Conservation (phyloP, 2,113 vertebrate genomes). For the Scartelaos histophorus region DNA sequence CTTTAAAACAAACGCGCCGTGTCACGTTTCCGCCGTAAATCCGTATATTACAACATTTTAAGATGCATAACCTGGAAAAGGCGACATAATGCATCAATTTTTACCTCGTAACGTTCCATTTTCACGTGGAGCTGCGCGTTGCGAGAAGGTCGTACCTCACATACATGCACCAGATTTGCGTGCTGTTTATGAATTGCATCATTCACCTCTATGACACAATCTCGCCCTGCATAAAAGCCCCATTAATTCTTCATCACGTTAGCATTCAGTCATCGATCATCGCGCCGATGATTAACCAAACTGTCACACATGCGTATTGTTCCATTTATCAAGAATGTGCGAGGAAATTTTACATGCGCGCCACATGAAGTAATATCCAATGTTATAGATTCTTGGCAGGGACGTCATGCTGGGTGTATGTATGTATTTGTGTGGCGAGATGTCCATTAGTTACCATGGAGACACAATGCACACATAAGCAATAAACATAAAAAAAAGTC, state of each 20-base stretch:
- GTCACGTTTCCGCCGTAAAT: neutral
- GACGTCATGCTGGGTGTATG: too few relatives aligned
- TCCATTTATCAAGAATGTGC: constrained; percentile 65
- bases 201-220: constrained; percentile 59
- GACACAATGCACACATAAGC: too few relatives aligned
- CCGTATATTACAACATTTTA: too few relatives aligned
- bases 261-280: constrained; percentile 67
- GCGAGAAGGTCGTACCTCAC: neutral
- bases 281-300: constrained; percentile 65
- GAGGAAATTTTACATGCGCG: constrained; percentile 44
- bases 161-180: neutral
- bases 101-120: neutral
- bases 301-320: constrained; percentile 52
- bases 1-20: too few relatives aligned
- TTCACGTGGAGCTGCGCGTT: neutral
- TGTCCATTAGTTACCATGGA: too few relatives aligned
- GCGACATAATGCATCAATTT: neutral
- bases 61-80: too few relatives aligned
- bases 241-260: constrained; percentile 62
- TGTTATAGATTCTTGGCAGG: too few relatives aligned
- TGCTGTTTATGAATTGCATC: constrained; percentile 48
- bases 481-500: too few relatives aligned
- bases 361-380: neutral
- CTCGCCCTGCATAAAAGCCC: constrained; percentile 54
- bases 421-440: too few relatives aligned